A percentile compares a stretch with the other conserved stretches of the same genome.
These are phyloP conservation scores for Cynocephalus volans DNA, from an alignment of 2,113 vertebrate species.

Conservation along the genomic window DNA sequence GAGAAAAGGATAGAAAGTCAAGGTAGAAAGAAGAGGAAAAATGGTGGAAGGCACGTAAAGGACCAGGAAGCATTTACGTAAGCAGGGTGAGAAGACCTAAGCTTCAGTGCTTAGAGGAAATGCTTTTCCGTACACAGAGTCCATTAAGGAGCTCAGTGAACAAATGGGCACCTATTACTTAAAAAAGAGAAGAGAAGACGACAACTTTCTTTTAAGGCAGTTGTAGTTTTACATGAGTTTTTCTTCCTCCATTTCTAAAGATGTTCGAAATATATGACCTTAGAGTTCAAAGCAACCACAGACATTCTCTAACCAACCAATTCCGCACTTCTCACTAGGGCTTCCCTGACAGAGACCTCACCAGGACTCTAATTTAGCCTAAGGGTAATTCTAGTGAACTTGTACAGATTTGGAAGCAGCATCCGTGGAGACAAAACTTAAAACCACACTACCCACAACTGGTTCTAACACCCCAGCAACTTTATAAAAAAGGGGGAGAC, in stretches of 20 bases:
- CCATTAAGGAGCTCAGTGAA: not conserved
- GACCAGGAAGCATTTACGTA: not conserved
- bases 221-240: conserved; percentile 43
- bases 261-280: not conserved
- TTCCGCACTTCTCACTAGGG: not conserved
- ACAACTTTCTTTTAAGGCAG: not conserved
- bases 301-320: not conserved
- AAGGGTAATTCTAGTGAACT: not conserved
- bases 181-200: not conserved
- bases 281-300: conserved; percentile 11
- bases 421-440: not conserved
- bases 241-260: conserved; percentile 18
- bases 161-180: not conserved
- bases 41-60: not conserved
- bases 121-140: not conserved
- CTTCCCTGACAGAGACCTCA: not conserved
- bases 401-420: not conserved
- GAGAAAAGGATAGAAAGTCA: conserved; percentile 9
- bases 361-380: not conserved
- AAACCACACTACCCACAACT: not conserved
- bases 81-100: not conserved
- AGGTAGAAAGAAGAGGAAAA: not conserved
- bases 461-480: not conserved
- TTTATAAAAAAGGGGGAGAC: not conserved
- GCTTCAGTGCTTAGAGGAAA: not conserved